Base-by-base conservation (phyloP, 2,113 vertebrate species). In the Anguilla japonica region DNA sequence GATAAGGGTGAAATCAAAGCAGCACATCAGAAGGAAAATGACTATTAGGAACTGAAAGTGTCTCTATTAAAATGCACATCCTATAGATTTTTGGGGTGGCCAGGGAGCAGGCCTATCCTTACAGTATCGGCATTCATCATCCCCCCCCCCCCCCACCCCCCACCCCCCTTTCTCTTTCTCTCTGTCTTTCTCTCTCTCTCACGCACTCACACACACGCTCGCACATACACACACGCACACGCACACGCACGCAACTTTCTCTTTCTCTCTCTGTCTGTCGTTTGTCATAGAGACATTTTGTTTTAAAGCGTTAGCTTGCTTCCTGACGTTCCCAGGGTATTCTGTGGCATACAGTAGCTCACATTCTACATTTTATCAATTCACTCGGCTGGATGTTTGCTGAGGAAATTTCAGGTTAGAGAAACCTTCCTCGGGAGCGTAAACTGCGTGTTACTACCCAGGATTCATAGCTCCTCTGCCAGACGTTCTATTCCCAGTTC, bases 1-100 rank as follows among this genome's bases (percentile, higher is more conserved):
- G 94, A 96, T 96, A 92, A 84, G 84, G 93, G 90, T 91, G 92
- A 96, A 96, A 96, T 96, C 94, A 95, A 95, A 96, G 94, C 92
- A 91, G 90, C 93, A 95, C 94, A 95, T 95, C 95, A 95, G 93
- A 96, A 95, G 92, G 94, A 95, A 95, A 94, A 96, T 94, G 92
- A 96, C 90, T 90, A 91, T 71, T 91, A 90, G 90, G 90, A 91
- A 91, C 92, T 92, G 90, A 90, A 95, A 92, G 94, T 88, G 88
- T 97, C 95, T 96, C 93, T 95, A 94, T 96, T 96, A 95, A 93
- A 93, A 95, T 95, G 94, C 94, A 95, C 93, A 96, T 95, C 93
- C 95, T 94, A 95, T 95, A 93, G 94, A 96, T 96, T 96, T 96
- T 93, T 92, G 87, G 94, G 91, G 90, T 93, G 93, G 95, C 94